Percentiles rank a stretch among this genome's conserved stretches.
These are phyloP conservation scores for Hirudinaria manillensis DNA, from an alignment of 2,888 invertebrate genomes.

Conservation along the genomic window DNA sequence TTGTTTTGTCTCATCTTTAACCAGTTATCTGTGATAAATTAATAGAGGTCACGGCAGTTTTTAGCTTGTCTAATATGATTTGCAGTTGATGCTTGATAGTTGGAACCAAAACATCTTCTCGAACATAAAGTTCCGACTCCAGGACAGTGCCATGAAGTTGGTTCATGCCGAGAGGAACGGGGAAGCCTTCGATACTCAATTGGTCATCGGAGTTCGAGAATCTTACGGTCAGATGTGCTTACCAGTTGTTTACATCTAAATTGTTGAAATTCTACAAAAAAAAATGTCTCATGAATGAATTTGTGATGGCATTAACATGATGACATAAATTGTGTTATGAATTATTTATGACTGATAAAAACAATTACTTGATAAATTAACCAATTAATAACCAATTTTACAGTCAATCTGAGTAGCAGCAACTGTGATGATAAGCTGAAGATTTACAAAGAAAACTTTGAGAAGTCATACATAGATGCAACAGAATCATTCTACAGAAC, in stretches of 20 bases:
- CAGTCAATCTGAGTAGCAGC: conserved; percentile 82
- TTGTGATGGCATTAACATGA: too few species aligned
- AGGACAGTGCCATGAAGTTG: conserved; percentile 84
- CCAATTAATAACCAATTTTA: too few species aligned
- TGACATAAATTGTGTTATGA: neutral
- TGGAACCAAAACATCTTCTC: conserved; percentile 97
- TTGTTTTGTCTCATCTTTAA: neutral
- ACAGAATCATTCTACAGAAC: conserved; percentile 84
- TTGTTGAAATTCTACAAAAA: neutral
- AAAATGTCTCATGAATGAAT: neutral
- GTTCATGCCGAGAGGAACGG: conserved; percentile 94
- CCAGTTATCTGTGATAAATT: conserved; percentile 18
- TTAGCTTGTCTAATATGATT: conserved; percentile 10
- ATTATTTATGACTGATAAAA: neutral
- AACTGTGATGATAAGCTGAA: conserved; percentile 84
- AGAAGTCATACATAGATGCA: conserved; percentile 85
- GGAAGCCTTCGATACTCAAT: conserved; percentile 91
- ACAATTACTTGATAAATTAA: too few species aligned
- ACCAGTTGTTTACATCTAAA: neutral
- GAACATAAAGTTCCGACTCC: conserved; percentile 78
- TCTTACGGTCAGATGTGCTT: conserved; percentile 70
- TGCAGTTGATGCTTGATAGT: conserved; percentile 86
- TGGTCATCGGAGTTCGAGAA: conserved; percentile 94
- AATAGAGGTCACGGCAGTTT: neutral
- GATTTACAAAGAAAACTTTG: conserved; percentile 93